Evolutionary conservation across 2,888 invertebrate genomes (phyloP).

Genomic region (Orthosia gracilis): DNA sequence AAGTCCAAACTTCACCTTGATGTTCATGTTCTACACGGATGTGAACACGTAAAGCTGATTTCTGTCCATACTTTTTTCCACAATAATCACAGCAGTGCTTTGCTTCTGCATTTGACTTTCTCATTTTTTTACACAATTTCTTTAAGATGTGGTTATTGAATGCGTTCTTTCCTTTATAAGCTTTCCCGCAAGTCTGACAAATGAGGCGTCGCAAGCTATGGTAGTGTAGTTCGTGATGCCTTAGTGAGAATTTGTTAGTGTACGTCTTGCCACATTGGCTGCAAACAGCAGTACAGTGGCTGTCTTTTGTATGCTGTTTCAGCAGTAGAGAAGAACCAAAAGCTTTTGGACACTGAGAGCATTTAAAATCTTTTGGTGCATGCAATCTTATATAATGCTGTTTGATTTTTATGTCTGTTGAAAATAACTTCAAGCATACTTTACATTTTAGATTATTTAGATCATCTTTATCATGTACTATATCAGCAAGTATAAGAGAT

Average conservation of each 20-base stretch:
- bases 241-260: constrained; percentile 63
- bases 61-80: constrained; percentile 69
- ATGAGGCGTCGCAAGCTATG: constrained; percentile 40
- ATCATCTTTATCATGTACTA: constrained; percentile 42
- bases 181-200: constrained; percentile 72
- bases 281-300: constrained; percentile 67
- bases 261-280: constrained; percentile 73
- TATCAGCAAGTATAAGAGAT: constrained; percentile 19
- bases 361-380: constrained; percentile 71
- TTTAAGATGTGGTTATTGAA: constrained; percentile 68
- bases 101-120: constrained; percentile 55
- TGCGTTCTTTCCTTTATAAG: constrained; percentile 67
- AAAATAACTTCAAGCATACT: constrained; percentile 64
- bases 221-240: constrained; percentile 68
- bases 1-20: constrained; percentile 59
- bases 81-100: constrained; percentile 71
- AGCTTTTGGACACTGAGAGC: constrained; percentile 67
- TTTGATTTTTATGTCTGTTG: constrained; percentile 60
- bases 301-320: constrained; percentile 63
- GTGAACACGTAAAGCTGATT: constrained; percentile 68
- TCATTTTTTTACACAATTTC: constrained; percentile 62
- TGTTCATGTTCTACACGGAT: constrained; percentile 72
- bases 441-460: constrained; percentile 64
- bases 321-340: constrained; percentile 65
- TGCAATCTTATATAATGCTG: constrained; percentile 69